These are phyloP conservation scores for Willisornis vidua DNA, from an alignment of 2,113 vertebrate species.

Conservation along the genomic window DNA sequence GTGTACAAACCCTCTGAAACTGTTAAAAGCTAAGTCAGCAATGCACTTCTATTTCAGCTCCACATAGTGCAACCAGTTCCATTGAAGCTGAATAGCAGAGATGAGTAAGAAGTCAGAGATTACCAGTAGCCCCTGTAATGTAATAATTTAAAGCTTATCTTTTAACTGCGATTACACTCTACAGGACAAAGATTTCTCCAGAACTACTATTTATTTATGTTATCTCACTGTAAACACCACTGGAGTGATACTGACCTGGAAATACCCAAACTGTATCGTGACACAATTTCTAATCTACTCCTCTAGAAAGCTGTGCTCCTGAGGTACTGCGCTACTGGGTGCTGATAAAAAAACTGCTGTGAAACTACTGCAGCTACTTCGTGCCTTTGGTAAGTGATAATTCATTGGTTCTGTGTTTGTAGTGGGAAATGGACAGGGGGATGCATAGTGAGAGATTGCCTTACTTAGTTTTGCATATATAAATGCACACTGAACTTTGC, in stretches of 20 bases:
- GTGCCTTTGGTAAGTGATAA: constrained; percentile 6
- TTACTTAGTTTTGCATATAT: neutral
- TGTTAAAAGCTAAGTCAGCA: neutral
- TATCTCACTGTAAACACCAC: neutral
- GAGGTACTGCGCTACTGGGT: neutral
- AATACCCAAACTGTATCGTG: neutral
- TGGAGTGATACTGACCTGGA: neutral
- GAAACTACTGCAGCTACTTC: neutral
- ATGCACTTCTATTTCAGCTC: neutral
- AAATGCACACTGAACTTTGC: neutral
- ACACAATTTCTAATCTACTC: neutral
- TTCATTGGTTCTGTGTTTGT: neutral
- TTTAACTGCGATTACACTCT: neutral
- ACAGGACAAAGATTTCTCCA: constrained; percentile 22
- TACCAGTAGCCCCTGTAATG: neutral
- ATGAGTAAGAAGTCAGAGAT: constrained; percentile 12
- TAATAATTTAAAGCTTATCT: constrained; percentile 7
- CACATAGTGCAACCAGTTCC: neutral
- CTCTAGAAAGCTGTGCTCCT: neutral
- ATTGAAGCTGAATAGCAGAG: neutral
- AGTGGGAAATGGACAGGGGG: neutral
- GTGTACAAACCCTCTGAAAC: neutral
- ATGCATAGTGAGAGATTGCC: neutral
- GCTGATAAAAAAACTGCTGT: neutral
- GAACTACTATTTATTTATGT: neutral